Base-by-base conservation (phyloP, 2,113 vertebrate genomes). In the Morone saxatilis region DNA sequence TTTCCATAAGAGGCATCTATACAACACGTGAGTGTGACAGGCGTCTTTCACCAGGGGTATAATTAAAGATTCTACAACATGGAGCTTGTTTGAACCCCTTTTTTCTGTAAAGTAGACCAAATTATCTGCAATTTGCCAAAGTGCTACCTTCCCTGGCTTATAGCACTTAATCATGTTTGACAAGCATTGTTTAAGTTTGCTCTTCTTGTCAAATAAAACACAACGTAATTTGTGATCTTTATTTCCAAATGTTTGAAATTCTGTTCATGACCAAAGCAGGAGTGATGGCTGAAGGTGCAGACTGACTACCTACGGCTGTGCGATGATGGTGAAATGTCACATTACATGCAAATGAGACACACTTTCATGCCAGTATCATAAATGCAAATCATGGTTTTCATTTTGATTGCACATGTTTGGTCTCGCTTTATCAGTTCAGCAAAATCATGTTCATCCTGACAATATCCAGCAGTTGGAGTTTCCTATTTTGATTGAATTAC, bases 51-150 rank as follows among this genome's bases (percentile, higher is more conserved):
- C 62, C 75, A 22, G 62, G 66, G 36, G 16, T 91, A 84, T 95
- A 93, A 95, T 95, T 95, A 95, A 92, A 91, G 90, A 87, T 91
- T 87, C 78, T 75, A 57, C 78, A 90, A 88, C 85, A 88, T 83
- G 65, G 74, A 71, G 74, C 85, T 80, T 74, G 71, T 90, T 94
- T 92, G 87, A 92, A 90, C 80, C 47, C 78, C 45, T 45, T 79
- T 78, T 76, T 77, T 81, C 6, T 51, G 66, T 63, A 88, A 96
- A 94, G 94, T 94, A 93, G 87, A 92, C 78, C 83, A 90, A 94
- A 95, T 95, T 93, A 95, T 92, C 89, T 92, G 81, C 86, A 95
- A 95, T 95, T 95, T 95, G 93, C 90, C 72, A 94, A 96, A 96
- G 87, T 92, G 89, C 90, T 92, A 89, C 91, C 92, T 94, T 91